A percentile compares a stretch with the other conserved stretches of the same genome.
Evolutionary conservation across 2,113 vertebrate genomes (phyloP).

Genomic region (Apaloderma vittatum): DNA sequence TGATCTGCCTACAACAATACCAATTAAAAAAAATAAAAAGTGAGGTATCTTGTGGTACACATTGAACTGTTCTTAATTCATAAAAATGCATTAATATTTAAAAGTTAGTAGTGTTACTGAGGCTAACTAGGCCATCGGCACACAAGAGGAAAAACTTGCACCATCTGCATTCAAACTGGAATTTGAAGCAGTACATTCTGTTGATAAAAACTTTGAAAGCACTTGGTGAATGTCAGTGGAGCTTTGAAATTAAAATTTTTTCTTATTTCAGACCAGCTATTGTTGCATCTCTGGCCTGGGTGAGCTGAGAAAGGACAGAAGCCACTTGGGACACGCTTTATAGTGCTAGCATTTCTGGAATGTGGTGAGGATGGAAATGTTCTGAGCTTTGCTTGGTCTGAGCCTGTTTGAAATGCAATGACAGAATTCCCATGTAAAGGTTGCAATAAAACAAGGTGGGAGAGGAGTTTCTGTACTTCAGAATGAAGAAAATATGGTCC

Average conservation of each 20-base stretch:
- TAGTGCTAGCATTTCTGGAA: constrained; percentile 51
- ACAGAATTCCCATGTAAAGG: background rate
- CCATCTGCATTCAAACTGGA: constrained; percentile 53
- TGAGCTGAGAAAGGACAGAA: constrained; percentile 55
- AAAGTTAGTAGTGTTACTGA: constrained; percentile 44
- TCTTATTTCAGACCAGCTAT: constrained; percentile 42
- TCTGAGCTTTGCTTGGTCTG: background rate
- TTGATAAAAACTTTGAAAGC: constrained; percentile 71
- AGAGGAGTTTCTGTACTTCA: background rate
- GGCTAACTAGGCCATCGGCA: constrained; percentile 53
- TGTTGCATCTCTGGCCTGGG: constrained; percentile 42
- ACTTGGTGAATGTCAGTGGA: constrained; percentile 65
- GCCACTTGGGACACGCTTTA: constrained; percentile 47
- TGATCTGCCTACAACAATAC: constrained; percentile 45
- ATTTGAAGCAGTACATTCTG: constrained; percentile 43
- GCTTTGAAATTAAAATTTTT: constrained; percentile 78
- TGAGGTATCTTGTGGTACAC: constrained; percentile 31
- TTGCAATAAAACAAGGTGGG: background rate
- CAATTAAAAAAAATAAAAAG: constrained; percentile 33
- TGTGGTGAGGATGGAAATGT: background rate
- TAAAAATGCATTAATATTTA: constrained; percentile 66
- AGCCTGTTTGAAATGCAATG: constrained; percentile 37
- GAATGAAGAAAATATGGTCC: background rate
- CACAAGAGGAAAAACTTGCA: constrained; percentile 1
- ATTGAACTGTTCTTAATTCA: constrained; percentile 45